Base-by-base conservation (phyloP, 2,888 invertebrate species). In the Sipha maydis region DNA sequence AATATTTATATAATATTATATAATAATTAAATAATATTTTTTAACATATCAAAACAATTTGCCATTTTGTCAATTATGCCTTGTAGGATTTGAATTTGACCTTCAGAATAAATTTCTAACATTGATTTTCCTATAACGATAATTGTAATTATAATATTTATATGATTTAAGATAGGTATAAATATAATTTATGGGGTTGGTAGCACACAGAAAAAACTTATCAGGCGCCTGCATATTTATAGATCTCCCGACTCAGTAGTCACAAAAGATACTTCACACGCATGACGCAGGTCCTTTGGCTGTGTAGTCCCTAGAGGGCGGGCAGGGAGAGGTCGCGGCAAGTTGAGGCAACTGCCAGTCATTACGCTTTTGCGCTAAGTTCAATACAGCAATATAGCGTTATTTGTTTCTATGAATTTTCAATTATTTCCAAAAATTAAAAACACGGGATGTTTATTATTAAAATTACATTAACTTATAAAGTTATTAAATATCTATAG, bases 201-300 rank as follows among this genome's bases (percentile, higher is more conserved):
- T 85, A 79, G 56, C 21, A 34, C 71, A 38, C 79, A 19, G 31
- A 56, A 75, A 85, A 71, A 71, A 79, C 78, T 34, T 79, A 71
- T 69, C 85, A 34, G 56, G 85, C 78, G 69, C 69, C 79, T 34
- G 79, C 85, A 67, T 88, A 88, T 88, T 88, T 88, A 88, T 88
- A 88, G 86, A 88, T 88, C 86, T 80, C 79, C 61, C 76, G 38
- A 76, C 54, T 19, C 11, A 17, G 77, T 38, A 28, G 41, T 61
- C 75, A 75, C 61, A 73, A 79, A 73, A 80, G 71, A 79, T 75
- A 80, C 86, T 79, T 80, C 69, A 79, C 86, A 78, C 73, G 79
- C 86, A 75, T 75, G 79, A 79, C 86, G 86, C 86, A 75, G 73
- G 86, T 71, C 86, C 73, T 75, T n/a, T 25, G 41, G 79, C 61